Evolutionary conservation across 2,888 invertebrate species (phyloP), one percentile per base, ranked within the genome.

Genomic region (Cosmia trapezina): DNA sequence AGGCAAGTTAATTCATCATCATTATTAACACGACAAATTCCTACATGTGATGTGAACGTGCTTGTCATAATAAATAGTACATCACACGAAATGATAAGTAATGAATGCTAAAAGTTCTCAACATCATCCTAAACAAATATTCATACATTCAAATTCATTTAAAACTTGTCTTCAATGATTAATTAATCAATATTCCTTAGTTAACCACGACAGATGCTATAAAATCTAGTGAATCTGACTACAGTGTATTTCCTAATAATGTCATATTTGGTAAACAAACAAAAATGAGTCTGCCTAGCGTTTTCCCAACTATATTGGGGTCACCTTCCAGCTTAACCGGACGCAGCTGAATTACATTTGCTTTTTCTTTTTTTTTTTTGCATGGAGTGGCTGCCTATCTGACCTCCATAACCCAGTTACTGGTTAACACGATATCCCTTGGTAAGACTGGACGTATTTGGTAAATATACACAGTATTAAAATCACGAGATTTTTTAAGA

Each of bases 111-210:
- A 78, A 69, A 47, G 41, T 14, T 47, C 51, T 59, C 7, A n/a
- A 33, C 51, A 59, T 33, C 51, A 67, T 60, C 63, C 43, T 28
- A 22, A 28, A 62, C 65, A 61, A 63, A 54, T 64, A 76, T 70
- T 78, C 64, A 81, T 76, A 22, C 57, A 81, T 78, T 70, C 19
- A 76, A 62, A 81, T 78, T 62, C 0, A 78, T 76, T 69, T 61
- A 76, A 54, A 62, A 53, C 22, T 0, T 37, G 64, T 54, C 49
- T 54, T 47, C 37, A 33, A 45, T 60, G 59, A 73, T 64, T 68
- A 56, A 72, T 83, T 63, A 59, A 73, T 78, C 49, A 67, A 69
- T 65, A 81, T 71, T 75, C 33, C 19, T 49, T 71, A 47, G 22
- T 72, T 60, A 56, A 28, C 43, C 60, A 64, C 51, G 37, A 43